Conservation (phyloP, 2,888 invertebrate species). For the Dermolepida albohirtum region DNA sequence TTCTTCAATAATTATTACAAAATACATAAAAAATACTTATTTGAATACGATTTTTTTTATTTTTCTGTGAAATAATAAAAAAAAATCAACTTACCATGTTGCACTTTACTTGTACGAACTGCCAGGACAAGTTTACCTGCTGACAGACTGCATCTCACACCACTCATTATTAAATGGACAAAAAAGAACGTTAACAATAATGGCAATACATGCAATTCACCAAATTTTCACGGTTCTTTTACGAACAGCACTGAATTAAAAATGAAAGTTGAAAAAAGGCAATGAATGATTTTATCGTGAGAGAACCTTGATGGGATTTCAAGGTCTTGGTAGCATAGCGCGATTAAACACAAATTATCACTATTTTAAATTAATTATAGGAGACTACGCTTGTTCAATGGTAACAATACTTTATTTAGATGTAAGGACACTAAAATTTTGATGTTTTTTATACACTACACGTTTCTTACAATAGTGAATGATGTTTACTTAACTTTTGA, state of each 20-base stretch:
- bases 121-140: slow-evolving; percentile 63
- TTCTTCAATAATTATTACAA: background rate
- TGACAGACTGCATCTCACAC: slow-evolving; percentile 64
- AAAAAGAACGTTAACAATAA: slow-evolving; percentile 38
- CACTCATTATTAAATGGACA: slow-evolving; percentile 57
- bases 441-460: slow-evolving; percentile 26
- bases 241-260: slow-evolving; percentile 31
- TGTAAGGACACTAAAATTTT: slow-evolving; percentile 35
- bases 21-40: background rate
- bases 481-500: slow-evolving; percentile 41
- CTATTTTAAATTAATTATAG: slow-evolving; percentile 6
- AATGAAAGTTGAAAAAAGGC: slow-evolving; percentile 41
- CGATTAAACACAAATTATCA: slow-evolving; percentile 51
- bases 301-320: slow-evolving; percentile 57
- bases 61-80: slow-evolving; percentile 1
- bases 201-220: slow-evolving; percentile 6
- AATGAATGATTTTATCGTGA: slow-evolving; percentile 31
- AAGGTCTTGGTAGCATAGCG: slow-evolving; percentile 60
- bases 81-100: slow-evolving; percentile 59
- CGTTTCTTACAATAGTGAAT: slow-evolving; percentile 22
- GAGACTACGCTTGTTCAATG: slow-evolving; percentile 3
- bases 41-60: background rate
- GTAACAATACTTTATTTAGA: slow-evolving; percentile 8
- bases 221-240: slow-evolving; percentile 21
- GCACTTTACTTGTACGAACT: slow-evolving; percentile 59